Evolutionary conservation across 2,888 invertebrate species (phyloP).

Genomic region (Ptychoptera contaminata): DNA sequence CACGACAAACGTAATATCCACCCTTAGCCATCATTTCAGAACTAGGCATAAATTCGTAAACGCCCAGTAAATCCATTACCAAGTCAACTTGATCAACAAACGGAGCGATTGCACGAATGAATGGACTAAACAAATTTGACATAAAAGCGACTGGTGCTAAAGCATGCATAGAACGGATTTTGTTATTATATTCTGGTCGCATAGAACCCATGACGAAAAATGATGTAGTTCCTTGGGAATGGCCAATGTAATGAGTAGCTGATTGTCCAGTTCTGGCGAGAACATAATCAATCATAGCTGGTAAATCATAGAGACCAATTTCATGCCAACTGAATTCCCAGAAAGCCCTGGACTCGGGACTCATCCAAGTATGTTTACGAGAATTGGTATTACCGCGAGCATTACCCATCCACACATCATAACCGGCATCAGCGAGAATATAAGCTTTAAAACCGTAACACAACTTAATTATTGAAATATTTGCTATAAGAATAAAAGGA

Average conservation of each 20-base stretch:
- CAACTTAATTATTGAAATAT: not conserved
- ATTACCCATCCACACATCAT: conserved; percentile 47
- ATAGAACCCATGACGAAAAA: conserved; percentile 32
- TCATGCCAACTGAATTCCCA: conserved; percentile 42
- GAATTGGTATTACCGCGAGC: conserved; percentile 46
- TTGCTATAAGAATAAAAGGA: not conserved
- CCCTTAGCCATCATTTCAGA: conserved; percentile 30
- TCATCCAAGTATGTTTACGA: conserved; percentile 31
- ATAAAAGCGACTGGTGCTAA: conserved; percentile 53
- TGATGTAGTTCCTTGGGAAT: conserved; percentile 40
- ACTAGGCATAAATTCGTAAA: conserved; percentile 45
- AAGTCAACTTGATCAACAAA: conserved; percentile 17
- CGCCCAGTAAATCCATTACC: conserved; percentile 15
- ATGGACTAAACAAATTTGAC: conserved; percentile 34
- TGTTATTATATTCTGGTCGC: conserved; percentile 31
- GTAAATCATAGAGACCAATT: conserved; percentile 36
- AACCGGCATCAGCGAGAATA: conserved; percentile 33
- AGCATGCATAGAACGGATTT: conserved; percentile 31
- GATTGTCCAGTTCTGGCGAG: conserved; percentile 28
- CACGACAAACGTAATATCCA: conserved; percentile 34
- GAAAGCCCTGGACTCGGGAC: conserved; percentile 17
- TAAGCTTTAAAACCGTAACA: conserved; percentile 23
- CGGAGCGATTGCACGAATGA: conserved; percentile 28
- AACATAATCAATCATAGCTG: conserved; percentile 44
- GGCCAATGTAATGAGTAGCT: conserved; percentile 42